Conservation (phyloP, 2,888 invertebrate genomes). For the Dendrolimus houi region DNA sequence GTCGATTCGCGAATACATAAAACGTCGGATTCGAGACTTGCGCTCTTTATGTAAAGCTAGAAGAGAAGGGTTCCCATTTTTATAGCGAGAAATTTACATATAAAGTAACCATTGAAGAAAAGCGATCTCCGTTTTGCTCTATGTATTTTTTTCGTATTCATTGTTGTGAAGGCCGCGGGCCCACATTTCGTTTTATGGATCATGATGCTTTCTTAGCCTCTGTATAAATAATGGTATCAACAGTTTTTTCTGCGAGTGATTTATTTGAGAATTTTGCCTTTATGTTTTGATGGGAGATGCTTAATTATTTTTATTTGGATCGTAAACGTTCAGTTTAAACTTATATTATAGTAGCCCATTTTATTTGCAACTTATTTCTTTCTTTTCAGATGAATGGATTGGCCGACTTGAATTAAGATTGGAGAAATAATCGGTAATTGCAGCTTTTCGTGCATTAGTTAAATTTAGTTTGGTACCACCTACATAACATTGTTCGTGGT, state of each 20-base stretch:
- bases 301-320: constrained; percentile 38
- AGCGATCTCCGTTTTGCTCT: constrained; percentile 66
- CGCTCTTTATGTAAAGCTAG: constrained; percentile 66
- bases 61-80: constrained; percentile 71
- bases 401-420: constrained; percentile 34
- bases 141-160: constrained; percentile 67
- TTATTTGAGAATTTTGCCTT: constrained; percentile 50
- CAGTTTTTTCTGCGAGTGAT: constrained; percentile 50
- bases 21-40: constrained; percentile 68
- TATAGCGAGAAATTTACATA: constrained; percentile 74
- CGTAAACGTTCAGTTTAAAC: constrained; percentile 25
- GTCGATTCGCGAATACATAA: constrained; percentile 74
- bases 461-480: background rate
- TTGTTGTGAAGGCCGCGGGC: constrained; percentile 64
- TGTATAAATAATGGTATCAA: constrained; percentile 69
- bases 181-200: constrained; percentile 60
- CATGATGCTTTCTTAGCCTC: constrained; percentile 61
- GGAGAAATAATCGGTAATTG: constrained; percentile 34
- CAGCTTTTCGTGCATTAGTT: constrained; percentile 9
- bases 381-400: constrained; percentile 50
- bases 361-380: constrained; percentile 14
- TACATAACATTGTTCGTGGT: constrained; percentile 27
- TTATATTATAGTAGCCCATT: background rate
- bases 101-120: constrained; percentile 77
- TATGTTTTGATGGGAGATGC: constrained; percentile 40